Evolutionary conservation across 2,888 invertebrate genomes (phyloP).

Genomic region (Troides helena): DNA sequence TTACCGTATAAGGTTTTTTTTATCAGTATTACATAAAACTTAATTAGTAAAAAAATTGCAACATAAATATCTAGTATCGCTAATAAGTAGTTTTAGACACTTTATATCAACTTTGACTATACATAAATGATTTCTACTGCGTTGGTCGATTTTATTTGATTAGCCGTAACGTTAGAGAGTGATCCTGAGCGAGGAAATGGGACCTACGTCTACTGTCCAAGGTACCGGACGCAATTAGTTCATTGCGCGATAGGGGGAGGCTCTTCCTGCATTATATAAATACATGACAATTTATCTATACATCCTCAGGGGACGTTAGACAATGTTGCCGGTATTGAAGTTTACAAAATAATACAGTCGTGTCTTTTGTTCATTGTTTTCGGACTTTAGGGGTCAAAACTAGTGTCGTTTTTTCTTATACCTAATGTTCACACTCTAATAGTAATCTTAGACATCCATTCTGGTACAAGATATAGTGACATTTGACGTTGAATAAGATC

Average conservation of each 20-base stretch:
- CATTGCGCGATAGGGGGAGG: conserved; percentile 15
- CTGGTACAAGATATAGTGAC: too few species aligned
- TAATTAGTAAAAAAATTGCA: not conserved
- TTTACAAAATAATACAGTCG: not conserved
- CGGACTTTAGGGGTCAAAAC: too few species aligned
- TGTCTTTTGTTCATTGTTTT: not conserved
- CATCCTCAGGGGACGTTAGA: not conserved
- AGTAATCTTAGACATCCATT: too few species aligned
- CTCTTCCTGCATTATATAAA: conserved; percentile 16
- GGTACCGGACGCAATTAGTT: conserved; percentile 26
- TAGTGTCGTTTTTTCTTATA: too few species aligned
- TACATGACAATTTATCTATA: not conserved
- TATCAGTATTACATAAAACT: too few species aligned
- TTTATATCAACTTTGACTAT: not conserved
- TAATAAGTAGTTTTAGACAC: not conserved
- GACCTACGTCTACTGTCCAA: conserved; percentile 9
- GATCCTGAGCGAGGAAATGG: conserved; percentile 8
- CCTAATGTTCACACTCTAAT: too few species aligned
- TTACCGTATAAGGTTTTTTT: too few species aligned
- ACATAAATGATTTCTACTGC: not conserved
- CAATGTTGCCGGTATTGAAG: not conserved
- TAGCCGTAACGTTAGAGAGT: conserved; percentile 4
- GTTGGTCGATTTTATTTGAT: not conserved
- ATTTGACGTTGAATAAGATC: too few species aligned
- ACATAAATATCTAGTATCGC: not conserved